phyloP scores from a whole-genome alignment of 2,888 invertebrate genomes.

The Aplocera efformata region DNA sequence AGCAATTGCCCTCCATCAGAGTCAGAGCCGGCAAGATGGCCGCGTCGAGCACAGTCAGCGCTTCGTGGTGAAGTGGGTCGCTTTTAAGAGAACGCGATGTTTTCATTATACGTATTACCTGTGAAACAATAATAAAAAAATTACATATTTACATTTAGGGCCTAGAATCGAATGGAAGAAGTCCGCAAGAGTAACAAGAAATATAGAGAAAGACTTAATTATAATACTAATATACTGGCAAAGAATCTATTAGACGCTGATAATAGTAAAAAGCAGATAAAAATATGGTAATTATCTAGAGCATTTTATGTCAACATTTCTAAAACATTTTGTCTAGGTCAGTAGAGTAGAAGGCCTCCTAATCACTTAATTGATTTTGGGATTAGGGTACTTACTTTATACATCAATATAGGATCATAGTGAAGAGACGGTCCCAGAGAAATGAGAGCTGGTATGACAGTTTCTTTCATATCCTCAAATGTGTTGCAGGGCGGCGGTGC shows the following conservation, averaged over 20 bases:
- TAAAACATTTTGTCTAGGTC: no score
- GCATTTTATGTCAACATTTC: no score
- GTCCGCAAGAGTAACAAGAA: no score
- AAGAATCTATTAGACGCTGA: no score
- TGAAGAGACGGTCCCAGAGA: slow-evolving; percentile 93
- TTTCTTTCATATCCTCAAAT: slow-evolving; percentile 86
- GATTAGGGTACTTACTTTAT: slow-evolving; percentile 81
- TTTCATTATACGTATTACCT: slow-evolving; percentile 71
- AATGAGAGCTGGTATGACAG: slow-evolving; percentile 91
- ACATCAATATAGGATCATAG: slow-evolving; percentile 92
- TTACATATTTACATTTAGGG: no score
- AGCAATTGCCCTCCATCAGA: slow-evolving; percentile 96
- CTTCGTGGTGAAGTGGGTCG: slow-evolving; percentile 88
- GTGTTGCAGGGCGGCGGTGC: slow-evolving; percentile 85
- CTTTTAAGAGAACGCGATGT: slow-evolving; percentile 56
- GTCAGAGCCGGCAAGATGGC: slow-evolving; percentile 94
- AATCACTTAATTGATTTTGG: no score
- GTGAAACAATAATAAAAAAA: background rate
- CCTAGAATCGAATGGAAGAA: no score
- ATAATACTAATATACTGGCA: no score
- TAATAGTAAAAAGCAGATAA: no score
- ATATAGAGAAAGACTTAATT: no score
- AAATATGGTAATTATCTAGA: no score
- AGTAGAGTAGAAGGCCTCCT: no score
- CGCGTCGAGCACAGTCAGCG: slow-evolving; percentile 92